phyloP scores from a whole-genome alignment of 2,113 vertebrate genomes.

The Tenebrosternarchus preto region DNA sequence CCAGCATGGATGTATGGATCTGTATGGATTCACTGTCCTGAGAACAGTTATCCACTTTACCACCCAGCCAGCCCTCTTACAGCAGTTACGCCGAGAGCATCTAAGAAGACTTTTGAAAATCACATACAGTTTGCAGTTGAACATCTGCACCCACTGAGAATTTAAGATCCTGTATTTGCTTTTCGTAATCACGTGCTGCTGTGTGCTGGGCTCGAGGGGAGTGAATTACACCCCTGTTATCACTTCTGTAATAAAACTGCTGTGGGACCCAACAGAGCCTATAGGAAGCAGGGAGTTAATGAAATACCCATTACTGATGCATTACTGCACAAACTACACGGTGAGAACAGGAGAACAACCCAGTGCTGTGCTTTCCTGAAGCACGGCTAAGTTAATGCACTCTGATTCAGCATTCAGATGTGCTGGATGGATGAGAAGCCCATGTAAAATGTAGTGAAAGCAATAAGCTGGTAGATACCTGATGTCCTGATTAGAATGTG shows the following conservation, averaged over 20 bases:
- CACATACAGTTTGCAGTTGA: neutral
- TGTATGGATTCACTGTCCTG: constrained; percentile 8
- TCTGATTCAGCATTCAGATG: neutral
- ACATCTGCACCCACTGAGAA: neutral
- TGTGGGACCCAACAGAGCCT: neutral
- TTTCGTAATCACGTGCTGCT: neutral
- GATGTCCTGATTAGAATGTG: constrained; percentile 17
- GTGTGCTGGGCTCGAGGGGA: neutral
- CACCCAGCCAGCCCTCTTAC: too few species aligned
- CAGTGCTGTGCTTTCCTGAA: neutral
- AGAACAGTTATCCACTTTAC: constrained; percentile 24
- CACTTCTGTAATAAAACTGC: constrained; percentile 22
- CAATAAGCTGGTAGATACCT: neutral
- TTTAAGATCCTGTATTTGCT: neutral
- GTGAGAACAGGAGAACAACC: neutral
- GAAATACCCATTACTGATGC: constrained; percentile 17
- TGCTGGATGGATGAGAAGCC: neutral
- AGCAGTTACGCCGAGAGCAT: neutral
- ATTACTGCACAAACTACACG: constrained; percentile 9
- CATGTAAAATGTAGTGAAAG: neutral
- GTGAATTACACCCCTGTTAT: constrained; percentile 26
- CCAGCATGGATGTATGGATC: too few species aligned
- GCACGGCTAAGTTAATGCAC: neutral
- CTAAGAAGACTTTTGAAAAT: neutral
- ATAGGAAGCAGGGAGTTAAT: constrained; percentile 23